Conservation (phyloP, 2,888 invertebrate genomes). For the Dastarcus helophoroides region DNA sequence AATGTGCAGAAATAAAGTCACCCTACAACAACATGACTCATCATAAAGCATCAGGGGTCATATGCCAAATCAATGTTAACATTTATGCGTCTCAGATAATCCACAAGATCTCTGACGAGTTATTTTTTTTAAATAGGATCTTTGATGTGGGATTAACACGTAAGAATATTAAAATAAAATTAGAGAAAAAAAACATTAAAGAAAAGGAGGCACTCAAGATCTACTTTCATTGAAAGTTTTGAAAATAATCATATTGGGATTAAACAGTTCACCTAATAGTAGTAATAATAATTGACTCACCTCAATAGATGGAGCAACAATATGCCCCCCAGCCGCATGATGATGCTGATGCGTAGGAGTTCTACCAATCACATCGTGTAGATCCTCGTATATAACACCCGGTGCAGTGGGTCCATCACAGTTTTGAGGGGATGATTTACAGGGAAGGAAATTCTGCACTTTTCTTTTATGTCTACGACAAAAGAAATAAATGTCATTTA, state of each 20-base stretch:
- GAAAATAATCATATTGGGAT: background rate
- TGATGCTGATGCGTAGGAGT: conserved; percentile 30
- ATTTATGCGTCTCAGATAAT: too few species aligned
- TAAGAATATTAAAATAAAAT: too few species aligned
- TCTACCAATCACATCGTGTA: conserved; percentile 51
- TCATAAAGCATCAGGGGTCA: too few species aligned
- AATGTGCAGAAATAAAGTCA: too few species aligned
- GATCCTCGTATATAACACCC: conserved; percentile 68
- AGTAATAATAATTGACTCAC: conserved; percentile 24
- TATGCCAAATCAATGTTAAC: too few species aligned
- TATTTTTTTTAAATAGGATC: too few species aligned
- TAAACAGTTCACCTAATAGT: background rate
- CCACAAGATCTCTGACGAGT: too few species aligned
- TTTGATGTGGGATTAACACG: too few species aligned
- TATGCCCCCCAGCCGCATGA: conserved; percentile 31
- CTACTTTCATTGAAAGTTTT: too few species aligned
- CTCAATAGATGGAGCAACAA: conserved; percentile 40
- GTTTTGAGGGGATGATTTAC: conserved; percentile 59
- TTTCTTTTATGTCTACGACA: conserved; percentile 71
- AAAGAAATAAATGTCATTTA: conserved; percentile 17
- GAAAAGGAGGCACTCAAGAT: too few species aligned
- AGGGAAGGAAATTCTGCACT: conserved; percentile 74
- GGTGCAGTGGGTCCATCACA: conserved; percentile 43
- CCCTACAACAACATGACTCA: too few species aligned
- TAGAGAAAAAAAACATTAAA: too few species aligned